Percentiles rank a stretch among this genome's conserved stretches.
Conservation (phyloP, 2,888 invertebrate species). For the Cantharis rufa region DNA sequence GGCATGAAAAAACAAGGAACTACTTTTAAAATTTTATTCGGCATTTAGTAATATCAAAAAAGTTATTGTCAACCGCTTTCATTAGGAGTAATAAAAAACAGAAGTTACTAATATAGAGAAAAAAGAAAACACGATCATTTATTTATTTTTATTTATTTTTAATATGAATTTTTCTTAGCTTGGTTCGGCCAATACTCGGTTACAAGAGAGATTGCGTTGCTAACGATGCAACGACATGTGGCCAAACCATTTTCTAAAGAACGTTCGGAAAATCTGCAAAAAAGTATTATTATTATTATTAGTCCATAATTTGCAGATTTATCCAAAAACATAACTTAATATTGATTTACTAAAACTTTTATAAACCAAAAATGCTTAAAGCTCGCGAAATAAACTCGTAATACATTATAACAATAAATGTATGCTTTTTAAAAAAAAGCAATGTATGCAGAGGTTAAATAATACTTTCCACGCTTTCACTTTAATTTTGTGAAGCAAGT, state of each 20-base stretch:
- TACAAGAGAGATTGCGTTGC: slow-evolving; percentile 5
- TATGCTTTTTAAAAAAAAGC: neutral
- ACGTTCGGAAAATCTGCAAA: slow-evolving; percentile 9
- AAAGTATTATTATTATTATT: slow-evolving; percentile 3
- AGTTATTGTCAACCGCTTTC: neutral
- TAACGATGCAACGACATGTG: slow-evolving; percentile 14
- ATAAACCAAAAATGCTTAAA: neutral
- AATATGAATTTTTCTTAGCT: neutral
- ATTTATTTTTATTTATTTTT: neutral
- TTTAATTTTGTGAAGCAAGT: neutral
- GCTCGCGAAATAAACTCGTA: neutral
- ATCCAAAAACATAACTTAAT: neutral
- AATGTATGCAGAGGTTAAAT: neutral
- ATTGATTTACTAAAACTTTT: neutral
- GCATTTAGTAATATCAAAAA: neutral
- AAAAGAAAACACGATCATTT: neutral
- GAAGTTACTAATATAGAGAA: neutral
- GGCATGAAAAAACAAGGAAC: neutral
- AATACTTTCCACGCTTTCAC: neutral
- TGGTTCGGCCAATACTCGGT: neutral
- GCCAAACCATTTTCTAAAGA: neutral
- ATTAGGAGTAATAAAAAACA: neutral
- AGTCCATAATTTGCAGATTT: neutral
- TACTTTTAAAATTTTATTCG: neutral
- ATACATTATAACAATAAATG: neutral